Percentiles rank a stretch among this genome's conserved stretches.
Conservation (phyloP, 2,113 vertebrate genomes). For the Caranx ignobilis region DNA sequence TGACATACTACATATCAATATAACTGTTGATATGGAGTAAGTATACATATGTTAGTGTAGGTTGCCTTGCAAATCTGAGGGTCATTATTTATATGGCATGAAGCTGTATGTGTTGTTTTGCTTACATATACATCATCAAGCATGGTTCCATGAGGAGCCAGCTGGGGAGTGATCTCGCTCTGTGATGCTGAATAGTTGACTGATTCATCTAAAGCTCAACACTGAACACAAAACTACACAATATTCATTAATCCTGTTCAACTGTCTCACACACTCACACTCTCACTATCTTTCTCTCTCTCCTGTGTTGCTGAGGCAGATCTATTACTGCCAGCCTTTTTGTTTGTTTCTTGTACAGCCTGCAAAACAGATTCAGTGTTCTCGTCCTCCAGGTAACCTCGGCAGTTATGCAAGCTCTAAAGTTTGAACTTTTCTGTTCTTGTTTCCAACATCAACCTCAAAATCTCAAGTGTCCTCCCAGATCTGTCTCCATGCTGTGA, state of each 20-base stretch:
- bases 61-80: no score
- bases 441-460: background rate
- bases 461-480: background rate
- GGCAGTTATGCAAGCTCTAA: background rate
- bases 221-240: background rate
- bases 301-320: background rate
- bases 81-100: no score
- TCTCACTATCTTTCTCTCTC: background rate
- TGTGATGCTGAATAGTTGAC: no score
- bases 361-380: conserved; percentile 20
- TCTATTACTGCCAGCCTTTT: conserved; percentile 15
- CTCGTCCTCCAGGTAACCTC: conserved; percentile 24
- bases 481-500: background rate
- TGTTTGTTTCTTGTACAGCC: conserved; percentile 11
- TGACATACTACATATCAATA: no score
- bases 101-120: no score
- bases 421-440: background rate
- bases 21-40: no score
- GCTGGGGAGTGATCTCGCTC: no score
- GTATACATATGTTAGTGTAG: no score
- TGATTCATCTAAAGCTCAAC: no score
- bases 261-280: background rate
- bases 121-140: no score
- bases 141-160: no score
- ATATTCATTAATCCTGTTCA: no score